Evolutionary conservation across 2,797 vertebrate genomes (phyloP), one percentile per base, ranked within the genome.

Genomic region (Acrossocheilus wenchowensis): DNA sequence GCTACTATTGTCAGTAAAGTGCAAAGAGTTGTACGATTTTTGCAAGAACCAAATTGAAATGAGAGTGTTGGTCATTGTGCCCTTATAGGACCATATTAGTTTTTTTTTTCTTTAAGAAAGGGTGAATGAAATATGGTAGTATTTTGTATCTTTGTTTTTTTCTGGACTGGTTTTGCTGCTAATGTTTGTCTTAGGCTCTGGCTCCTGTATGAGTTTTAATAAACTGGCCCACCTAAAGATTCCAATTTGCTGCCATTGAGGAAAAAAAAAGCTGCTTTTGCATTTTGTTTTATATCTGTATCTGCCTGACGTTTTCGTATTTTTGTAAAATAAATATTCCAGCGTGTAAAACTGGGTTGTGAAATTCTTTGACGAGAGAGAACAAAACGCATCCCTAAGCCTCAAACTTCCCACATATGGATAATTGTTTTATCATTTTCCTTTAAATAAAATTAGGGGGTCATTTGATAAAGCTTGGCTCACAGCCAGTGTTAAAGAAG

Each of bases 251-350:
- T 87, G 87, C 81, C 82, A 79, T 83, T 89, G 87, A 86, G 85
- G 89, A 86, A 84, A 82, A 86, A 86, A 82, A 87, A 90, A 91
- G 91, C 91, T 92, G 92, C 91, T 93, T 91, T 79, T 90, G 86
- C 88, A 74, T 93, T 93, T 83, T 90, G 79, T 90, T 87, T 88
- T 88, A 85, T 88, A 91, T 92, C 85, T 92, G 88, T 89, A 90
- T 90, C 88, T 90, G 89, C 88, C 90, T 91, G 87, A 90, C 85
- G 84, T 89, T 91, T 91, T 88, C 90, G 87, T 92, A 91, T 91
- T 91, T 86, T 92, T 90, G 85, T 92, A 87, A 91, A 93, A 92
- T 92, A 92, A 92, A 93, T 89, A 90, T 89, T 91, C 86, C 85
- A 88, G 88, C 89, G 89, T 90, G 87, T 90, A 87, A 86, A 86